Base-by-base conservation (phyloP, 2,888 invertebrate species). In the Lagria hirta region DNA sequence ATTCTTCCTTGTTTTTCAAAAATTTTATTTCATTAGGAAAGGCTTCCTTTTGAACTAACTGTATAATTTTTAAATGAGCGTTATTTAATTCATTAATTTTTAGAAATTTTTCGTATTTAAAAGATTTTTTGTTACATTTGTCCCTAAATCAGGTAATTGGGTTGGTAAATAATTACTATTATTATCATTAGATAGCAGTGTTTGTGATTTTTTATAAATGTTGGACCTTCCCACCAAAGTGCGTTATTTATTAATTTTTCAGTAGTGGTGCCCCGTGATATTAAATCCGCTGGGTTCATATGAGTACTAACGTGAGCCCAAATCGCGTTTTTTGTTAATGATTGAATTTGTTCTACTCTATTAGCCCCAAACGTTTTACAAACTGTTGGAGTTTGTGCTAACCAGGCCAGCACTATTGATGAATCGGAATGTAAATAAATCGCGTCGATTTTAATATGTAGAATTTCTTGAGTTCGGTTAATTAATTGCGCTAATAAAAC, bases 391-490 rank as follows among this genome's bases (percentile, higher is more conserved):
- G 43, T 15, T 0, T 23, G 30, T 8, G 23, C 28, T 10, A 60
- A 35, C 54, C 55, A 59, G 7, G 43, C 10, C 3, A 55, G 24
- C 2, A 38, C 37, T 1, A 58, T 49, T 2, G 37, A 44, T 2
- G 57, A 59, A 30, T 61, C 52, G 2, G 51, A 32, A 51, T 56
- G 58, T 4, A 32, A 55, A 40, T 33, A 42, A 4, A 11, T 24
- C 8, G 27, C 4, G 6, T 38, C 16, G 4, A 51, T 18, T 1
- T 28, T 22, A 5, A 44, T 21, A 4, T 41, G 13, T 5, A 56
- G 15, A 13, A 32, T 16, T 16, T 43, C 5, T 2, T 13, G 28
- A 8, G 42, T 27, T 22, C 21, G 28, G 8, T 42, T 23, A 5
- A 22, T 14, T 14, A 57, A 38, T 10, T 43, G 33, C 2, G 48